phyloP scores from a whole-genome alignment of 2,888 invertebrate genomes.

The Leptinotarsa haldemani region DNA sequence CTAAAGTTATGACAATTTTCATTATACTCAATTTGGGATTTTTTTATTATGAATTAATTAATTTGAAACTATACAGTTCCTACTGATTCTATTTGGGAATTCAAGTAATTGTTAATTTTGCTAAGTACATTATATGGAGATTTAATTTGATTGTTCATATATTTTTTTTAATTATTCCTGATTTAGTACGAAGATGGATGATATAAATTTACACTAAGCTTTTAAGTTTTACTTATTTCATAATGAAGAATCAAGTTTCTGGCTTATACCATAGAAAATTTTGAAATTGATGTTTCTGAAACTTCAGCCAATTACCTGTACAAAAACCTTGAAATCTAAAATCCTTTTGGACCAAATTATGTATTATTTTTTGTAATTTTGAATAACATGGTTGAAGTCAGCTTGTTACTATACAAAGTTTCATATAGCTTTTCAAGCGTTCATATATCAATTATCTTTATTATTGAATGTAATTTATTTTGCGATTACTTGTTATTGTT shows the following conservation, averaged over 20 bases:
- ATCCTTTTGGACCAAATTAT: neutral
- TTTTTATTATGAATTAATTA: too few species aligned
- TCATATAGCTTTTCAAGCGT: too few species aligned
- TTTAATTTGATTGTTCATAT: too few species aligned
- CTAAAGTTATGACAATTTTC: too few species aligned
- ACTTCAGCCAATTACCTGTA: neutral
- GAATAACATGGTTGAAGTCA: neutral
- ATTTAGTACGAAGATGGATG: too few species aligned
- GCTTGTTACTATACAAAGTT: neutral
- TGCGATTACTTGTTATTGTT: neutral
- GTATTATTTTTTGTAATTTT: neutral
- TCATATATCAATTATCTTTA: neutral
- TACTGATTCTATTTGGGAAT: too few species aligned
- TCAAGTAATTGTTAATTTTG: too few species aligned
- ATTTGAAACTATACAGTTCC: too few species aligned
- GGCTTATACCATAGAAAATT: neutral
- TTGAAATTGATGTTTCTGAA: neutral
- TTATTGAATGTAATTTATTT: neutral
- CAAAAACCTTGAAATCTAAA: too few species aligned
- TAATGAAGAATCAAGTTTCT: neutral
- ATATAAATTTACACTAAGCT: neutral
- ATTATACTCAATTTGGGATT: too few species aligned
- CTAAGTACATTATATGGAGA: too few species aligned
- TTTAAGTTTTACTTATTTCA: neutral
- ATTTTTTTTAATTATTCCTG: too few species aligned